These are phyloP conservation scores for Drosophila kurseongensis DNA, from an alignment of 1,140 invertebrate species.

Conservation along the genomic window DNA sequence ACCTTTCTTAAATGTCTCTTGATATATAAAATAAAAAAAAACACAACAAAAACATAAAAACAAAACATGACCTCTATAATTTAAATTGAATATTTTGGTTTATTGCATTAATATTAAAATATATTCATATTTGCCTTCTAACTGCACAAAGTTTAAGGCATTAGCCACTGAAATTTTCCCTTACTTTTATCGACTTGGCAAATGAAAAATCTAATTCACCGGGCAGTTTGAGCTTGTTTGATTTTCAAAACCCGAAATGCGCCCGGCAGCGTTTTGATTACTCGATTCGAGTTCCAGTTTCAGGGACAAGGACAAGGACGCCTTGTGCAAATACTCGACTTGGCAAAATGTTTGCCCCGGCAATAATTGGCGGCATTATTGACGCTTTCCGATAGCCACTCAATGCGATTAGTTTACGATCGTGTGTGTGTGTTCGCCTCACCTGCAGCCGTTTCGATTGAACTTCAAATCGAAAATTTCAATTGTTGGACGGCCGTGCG, in stretches of 20 bases:
- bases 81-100: too few species aligned
- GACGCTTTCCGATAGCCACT: slow-evolving; percentile 71
- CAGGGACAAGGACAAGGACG: slow-evolving; percentile 81
- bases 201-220: slow-evolving; percentile 2
- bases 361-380: slow-evolving; percentile 72
- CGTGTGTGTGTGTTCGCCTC: slow-evolving; percentile 22
- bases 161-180: neutral
- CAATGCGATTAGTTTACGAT: slow-evolving; percentile 63
- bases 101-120: too few species aligned
- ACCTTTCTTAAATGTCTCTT: too few species aligned
- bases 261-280: slow-evolving; percentile 41
- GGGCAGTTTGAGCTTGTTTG: neutral
- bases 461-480: slow-evolving; percentile 44
- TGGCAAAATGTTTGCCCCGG: slow-evolving; percentile 33
- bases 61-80: too few species aligned
- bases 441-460: slow-evolving; percentile 57
- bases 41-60: too few species aligned
- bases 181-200: neutral
- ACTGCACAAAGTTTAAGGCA: neutral
- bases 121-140: too few species aligned
- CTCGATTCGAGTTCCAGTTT: slow-evolving; percentile 13
- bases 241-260: slow-evolving; percentile 8
- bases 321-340: slow-evolving; percentile 69
- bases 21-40: too few species aligned
- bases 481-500: slow-evolving; percentile 58